Evolutionary conservation across 30 jellyfish, hydroid and myxozoan species (phyloP), one percentile per base, ranked within the genome.

Genomic region (Turritopsis dohrnii): DNA sequence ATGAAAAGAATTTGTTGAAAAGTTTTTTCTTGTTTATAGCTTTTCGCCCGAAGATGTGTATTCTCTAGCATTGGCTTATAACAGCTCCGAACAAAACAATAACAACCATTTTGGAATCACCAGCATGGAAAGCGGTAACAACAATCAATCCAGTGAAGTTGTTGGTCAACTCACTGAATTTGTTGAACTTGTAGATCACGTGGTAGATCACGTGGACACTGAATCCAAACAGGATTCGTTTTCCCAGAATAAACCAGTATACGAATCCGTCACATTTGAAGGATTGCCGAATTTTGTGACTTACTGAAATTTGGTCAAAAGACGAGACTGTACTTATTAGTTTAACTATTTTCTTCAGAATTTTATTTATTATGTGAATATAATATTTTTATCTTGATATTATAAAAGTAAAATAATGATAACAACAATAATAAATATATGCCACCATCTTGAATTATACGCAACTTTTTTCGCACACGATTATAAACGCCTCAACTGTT

Each of bases 281-380:
- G 77, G 30, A 69, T 27, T 69, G 28, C 77, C 77, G 8, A 69
- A 69, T 27, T 69, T 69, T 19, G 77, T 69, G 77, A n/a, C 31
- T 69, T 69, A 69, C 77, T 27, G 30, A n/a, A 41, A 41, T 41
- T 41, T 41, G 60, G 13, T 41, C 5, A 41, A 41, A 41, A 41
- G 60, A 5, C 60, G 60, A 41, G 60, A 13, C 5, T 41, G 13
- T 41, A 41, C 60, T 41, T 41, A 3, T 3, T 41, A 3, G 5
- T 41, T 41, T 41, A 41, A 41, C 13, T 41, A 3, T 41, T 41
- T 5, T 41, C 60, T 41, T 41, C 60, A 41, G 13, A 41, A 41
- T 41, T 41, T 41, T 41, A 41, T 41, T 41, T 41, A 41, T 41
- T 41, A 41, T 41, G 60, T 41, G 60, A 41, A 41, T 41, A 41